These are phyloP conservation scores for Choristoneura fumiferana DNA, from an alignment of 1,140 invertebrate genomes.

Conservation along the genomic window DNA sequence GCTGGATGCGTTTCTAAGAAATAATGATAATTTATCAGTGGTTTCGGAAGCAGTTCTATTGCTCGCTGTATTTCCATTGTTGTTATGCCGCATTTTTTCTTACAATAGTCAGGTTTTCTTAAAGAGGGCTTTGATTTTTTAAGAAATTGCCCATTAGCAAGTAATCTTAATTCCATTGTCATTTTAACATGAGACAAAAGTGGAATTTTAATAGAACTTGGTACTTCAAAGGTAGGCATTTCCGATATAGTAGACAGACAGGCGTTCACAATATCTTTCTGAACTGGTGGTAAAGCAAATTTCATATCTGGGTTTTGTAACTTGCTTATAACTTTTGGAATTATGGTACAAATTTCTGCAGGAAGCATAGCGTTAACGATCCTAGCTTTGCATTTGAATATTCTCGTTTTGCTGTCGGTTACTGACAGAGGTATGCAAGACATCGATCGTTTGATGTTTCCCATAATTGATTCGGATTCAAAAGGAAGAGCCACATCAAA, in stretches of 20 bases:
- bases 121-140: neutral
- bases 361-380: conserved; percentile 55
- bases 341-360: conserved; percentile 57
- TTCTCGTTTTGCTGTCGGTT: conserved; percentile 39
- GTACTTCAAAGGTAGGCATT: conserved; percentile 20
- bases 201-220: neutral
- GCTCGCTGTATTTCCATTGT: neutral
- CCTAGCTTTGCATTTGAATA: conserved; percentile 55
- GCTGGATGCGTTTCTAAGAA: too few relatives aligned
- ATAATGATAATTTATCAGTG: too few relatives aligned
- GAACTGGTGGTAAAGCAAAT: neutral
- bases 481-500: conserved; percentile 52
- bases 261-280: conserved; percentile 25
- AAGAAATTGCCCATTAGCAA: neutral
- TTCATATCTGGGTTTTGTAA: conserved; percentile 32
- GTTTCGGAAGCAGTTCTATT: too few relatives aligned
- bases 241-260: conserved; percentile 38
- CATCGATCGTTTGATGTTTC: conserved; percentile 29
- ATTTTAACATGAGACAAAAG: neutral
- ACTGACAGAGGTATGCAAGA: conserved; percentile 37
- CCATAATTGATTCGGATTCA: conserved; percentile 19
- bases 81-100: neutral
- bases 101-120: neutral
- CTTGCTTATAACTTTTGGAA: conserved; percentile 50
- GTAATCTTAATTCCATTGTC: neutral